These are phyloP conservation scores for Ectropis crepuscularia DNA, from an alignment of 2,888 invertebrate genomes.

Conservation along the genomic window DNA sequence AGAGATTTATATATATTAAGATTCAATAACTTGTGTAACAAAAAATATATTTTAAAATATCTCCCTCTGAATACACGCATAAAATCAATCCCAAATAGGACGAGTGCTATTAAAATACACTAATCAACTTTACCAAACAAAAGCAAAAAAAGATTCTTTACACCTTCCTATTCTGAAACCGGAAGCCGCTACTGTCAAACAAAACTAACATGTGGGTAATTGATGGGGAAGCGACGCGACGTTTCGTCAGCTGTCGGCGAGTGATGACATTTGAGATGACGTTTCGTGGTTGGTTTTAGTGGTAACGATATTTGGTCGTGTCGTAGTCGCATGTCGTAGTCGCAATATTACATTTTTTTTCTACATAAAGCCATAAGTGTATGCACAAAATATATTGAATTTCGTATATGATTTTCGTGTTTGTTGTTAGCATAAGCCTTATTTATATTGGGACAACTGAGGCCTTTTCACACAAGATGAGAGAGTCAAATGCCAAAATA, in stretches of 20 bases:
- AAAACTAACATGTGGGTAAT: slow-evolving; percentile 51
- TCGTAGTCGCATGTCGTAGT: slow-evolving; percentile 17
- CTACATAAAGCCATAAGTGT: too few species aligned
- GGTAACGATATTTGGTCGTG: slow-evolving; percentile 31
- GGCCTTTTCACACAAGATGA: too few species aligned
- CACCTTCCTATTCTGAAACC: slow-evolving; percentile 52
- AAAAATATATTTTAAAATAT: too few species aligned
- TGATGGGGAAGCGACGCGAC: slow-evolving; percentile 62
- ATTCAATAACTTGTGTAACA: too few species aligned
- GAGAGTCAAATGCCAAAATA: too few species aligned
- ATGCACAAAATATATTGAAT: too few species aligned
- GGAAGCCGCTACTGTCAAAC: slow-evolving; percentile 51
- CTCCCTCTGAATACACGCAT: background rate
- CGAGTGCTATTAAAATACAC: slow-evolving; percentile 20
- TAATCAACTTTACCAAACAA: slow-evolving; percentile 21
- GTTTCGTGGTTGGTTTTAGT: slow-evolving; percentile 43
- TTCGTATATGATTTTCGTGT: background rate
- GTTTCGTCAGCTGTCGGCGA: slow-evolving; percentile 60
- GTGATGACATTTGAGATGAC: slow-evolving; percentile 62
- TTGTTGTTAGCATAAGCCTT: too few species aligned
- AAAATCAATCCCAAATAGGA: slow-evolving; percentile 14
- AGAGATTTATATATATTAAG: too few species aligned
- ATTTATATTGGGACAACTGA: too few species aligned
- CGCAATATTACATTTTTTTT: background rate
- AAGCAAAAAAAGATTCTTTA: slow-evolving; percentile 28